A percentile compares a stretch with the other conserved stretches of the same genome.
Evolutionary conservation across 2,888 invertebrate genomes (phyloP).

Genomic region (Ischnus inquisitorius): DNA sequence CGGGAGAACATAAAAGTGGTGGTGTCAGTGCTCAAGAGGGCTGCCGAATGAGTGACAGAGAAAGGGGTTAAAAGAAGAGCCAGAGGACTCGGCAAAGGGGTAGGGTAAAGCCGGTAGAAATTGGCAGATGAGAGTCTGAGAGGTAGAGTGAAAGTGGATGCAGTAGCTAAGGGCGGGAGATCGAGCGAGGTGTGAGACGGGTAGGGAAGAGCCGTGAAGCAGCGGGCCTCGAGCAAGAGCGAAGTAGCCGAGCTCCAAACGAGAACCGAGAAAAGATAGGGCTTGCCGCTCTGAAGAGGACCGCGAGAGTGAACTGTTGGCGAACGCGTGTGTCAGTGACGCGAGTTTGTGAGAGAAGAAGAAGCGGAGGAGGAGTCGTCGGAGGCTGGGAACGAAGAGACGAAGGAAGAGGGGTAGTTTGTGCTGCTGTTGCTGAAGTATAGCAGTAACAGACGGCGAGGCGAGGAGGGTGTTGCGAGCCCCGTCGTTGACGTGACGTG

Average conservation of each 20-base stretch:
- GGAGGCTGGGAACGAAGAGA: constrained; percentile 66
- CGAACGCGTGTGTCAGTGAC: constrained; percentile 41
- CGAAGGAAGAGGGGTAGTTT: constrained; percentile 63
- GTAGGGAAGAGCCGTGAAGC: neutral
- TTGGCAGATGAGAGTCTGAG: constrained; percentile 77
- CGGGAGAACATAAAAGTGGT: constrained; percentile 40
- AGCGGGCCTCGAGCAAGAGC: constrained; percentile 57
- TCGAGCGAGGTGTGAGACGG: constrained; percentile 16
- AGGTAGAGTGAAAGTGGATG: constrained; percentile 73
- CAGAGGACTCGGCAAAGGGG: constrained; percentile 1
- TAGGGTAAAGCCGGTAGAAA: constrained; percentile 59
- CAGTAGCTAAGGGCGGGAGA: neutral
- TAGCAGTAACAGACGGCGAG: constrained; percentile 47
- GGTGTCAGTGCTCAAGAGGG: constrained; percentile 33
- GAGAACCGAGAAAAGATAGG: constrained; percentile 1
- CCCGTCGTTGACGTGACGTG: constrained; percentile 73
- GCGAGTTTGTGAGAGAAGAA: constrained; percentile 28
- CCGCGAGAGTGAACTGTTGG: constrained; percentile 29
- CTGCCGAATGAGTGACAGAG: neutral
- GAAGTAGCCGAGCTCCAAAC: constrained; percentile 48
- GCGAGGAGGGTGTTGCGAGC: constrained; percentile 38
- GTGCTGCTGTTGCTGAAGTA: constrained; percentile 56
- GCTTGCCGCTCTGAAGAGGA: constrained; percentile 19
- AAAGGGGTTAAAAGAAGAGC: constrained; percentile 20
- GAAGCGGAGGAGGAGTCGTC: constrained; percentile 50